Base-by-base conservation (phyloP, 2,797 vertebrate genomes). In the Urophycis tenuis region DNA sequence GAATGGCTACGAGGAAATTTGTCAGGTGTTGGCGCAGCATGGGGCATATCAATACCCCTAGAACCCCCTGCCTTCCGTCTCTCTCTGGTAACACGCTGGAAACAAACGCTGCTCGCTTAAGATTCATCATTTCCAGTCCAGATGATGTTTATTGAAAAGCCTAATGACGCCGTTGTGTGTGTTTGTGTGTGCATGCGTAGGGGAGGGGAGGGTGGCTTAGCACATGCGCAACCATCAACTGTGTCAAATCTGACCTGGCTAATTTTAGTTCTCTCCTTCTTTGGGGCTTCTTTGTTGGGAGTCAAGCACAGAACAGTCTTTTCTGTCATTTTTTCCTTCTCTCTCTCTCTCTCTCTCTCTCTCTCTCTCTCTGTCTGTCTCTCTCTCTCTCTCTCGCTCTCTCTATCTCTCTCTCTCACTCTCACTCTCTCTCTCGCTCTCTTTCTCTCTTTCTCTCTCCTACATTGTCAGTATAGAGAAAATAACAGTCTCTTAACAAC, bases 1-100 rank as follows among this genome's bases (percentile, higher is more conserved):
- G 83, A 90, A 90, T 83, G 84, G 81, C 84, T 89, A 85, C 83
- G 12, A 84, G 85, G 83, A 87, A 91, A 91, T 91, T 86, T 90
- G 89, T 91, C 88, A 90, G 90, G 90, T 92, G 91, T 91, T 86
- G 79, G 86, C 87, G 22, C 89, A 12, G 86, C 83, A 84, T 88
- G 90, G 83, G 85, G 89, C 83, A 87, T 86, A 87, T 89, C 89
- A 89, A 89, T 86, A 85, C 78, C 83, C 71, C 15, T 35, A 1
- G 8, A 31, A 32, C 71, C 41, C 31, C 31, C 72, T 6, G 30
- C 30, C 72, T 25, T 73, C 77, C 74, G 53, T 25, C 86, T 49
- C 76, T 79, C 82, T 87, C 75, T 79, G 80, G 82, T 85, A 86
- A 87, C 85, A 83, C 77, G 80, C 85, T 81, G 85, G 82, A 82